A percentile compares a stretch with the other conserved stretches of the same genome.
phyloP scores from a whole-genome alignment of 1,140 invertebrate genomes.

The Chlorops oryzae region DNA sequence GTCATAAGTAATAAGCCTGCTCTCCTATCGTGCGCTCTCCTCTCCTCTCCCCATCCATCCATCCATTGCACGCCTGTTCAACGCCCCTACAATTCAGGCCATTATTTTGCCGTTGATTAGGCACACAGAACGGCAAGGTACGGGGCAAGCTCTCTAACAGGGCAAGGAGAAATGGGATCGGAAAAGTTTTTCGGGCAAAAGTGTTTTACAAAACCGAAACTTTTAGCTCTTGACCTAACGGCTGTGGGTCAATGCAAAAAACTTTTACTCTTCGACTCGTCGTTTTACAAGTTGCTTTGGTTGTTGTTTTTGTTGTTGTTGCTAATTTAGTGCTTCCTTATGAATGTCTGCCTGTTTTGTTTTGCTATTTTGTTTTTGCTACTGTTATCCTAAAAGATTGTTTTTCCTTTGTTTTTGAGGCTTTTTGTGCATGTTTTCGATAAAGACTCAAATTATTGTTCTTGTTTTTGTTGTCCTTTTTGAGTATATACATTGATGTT shows the following conservation, averaged over 20 bases:
- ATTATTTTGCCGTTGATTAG: too few species aligned
- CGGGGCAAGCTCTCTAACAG: too few species aligned
- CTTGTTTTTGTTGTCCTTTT: not conserved
- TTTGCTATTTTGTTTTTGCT: not conserved
- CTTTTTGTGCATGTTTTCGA: not conserved
- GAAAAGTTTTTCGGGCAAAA: too few species aligned
- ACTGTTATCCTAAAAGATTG: not conserved
- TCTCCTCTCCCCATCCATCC: too few species aligned
- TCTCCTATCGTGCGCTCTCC: too few species aligned
- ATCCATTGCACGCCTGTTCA: too few species aligned
- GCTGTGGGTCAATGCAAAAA: constrained; percentile 8
- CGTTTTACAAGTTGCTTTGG: not conserved
- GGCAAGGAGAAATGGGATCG: too few species aligned
- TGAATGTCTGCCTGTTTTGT: not conserved
- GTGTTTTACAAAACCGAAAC: constrained; percentile 8
- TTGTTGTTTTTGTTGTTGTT: not conserved
- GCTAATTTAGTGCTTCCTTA: not conserved
- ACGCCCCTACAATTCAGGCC: too few species aligned
- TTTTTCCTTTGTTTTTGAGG: not conserved
- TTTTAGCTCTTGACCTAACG: constrained; percentile 5
- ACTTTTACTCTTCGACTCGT: not conserved
- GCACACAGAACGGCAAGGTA: too few species aligned
- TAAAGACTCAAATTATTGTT: too few species aligned
- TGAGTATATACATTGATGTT: too few species aligned
- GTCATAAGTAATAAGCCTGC: too few species aligned